Evolutionary conservation across 2,797 vertebrate genomes (phyloP).

Genomic region (Melopsittacus undulatus): DNA sequence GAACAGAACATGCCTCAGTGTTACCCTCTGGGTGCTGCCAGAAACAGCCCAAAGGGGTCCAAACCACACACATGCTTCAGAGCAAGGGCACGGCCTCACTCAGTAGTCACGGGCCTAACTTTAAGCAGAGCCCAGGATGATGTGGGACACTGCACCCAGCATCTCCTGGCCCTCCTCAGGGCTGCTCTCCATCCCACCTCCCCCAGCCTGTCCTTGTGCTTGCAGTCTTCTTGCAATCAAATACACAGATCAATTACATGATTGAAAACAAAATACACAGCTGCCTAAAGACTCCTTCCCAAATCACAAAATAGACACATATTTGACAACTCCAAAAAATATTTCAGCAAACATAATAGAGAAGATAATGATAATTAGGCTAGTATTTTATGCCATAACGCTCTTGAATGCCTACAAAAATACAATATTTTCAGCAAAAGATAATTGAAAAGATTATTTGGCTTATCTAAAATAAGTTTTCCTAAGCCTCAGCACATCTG

Average conservation of each 20-base stretch:
- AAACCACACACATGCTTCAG: accelerated
- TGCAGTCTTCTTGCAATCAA: neutral
- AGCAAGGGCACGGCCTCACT: accelerated
- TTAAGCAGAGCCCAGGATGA: accelerated
- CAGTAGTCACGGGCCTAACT: accelerated
- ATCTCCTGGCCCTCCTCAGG: neutral
- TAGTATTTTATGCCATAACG: slow-evolving; percentile 32
- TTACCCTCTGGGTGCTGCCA: accelerated
- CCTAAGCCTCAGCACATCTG: slow-evolving; percentile 58
- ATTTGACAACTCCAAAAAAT: slow-evolving; percentile 62
- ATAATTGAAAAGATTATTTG: slow-evolving; percentile 74
- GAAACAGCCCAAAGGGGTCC: accelerated
- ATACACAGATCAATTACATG: neutral
- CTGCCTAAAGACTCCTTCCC: slow-evolving; percentile 34
- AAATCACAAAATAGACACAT: slow-evolving; percentile 49
- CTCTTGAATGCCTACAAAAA: slow-evolving; percentile 54
- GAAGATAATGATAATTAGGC: slow-evolving; percentile 66
- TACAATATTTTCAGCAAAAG: slow-evolving; percentile 66
- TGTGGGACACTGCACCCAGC: accelerated
- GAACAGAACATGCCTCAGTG: neutral
- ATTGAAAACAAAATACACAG: slow-evolving; percentile 18
- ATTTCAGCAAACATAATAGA: slow-evolving; percentile 58
- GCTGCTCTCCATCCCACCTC: neutral
- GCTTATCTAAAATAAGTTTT: slow-evolving; percentile 71
- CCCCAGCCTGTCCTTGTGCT: neutral